Evolutionary conservation across 2,113 vertebrate species (phyloP).

Genomic region (Ciconia stormi): DNA sequence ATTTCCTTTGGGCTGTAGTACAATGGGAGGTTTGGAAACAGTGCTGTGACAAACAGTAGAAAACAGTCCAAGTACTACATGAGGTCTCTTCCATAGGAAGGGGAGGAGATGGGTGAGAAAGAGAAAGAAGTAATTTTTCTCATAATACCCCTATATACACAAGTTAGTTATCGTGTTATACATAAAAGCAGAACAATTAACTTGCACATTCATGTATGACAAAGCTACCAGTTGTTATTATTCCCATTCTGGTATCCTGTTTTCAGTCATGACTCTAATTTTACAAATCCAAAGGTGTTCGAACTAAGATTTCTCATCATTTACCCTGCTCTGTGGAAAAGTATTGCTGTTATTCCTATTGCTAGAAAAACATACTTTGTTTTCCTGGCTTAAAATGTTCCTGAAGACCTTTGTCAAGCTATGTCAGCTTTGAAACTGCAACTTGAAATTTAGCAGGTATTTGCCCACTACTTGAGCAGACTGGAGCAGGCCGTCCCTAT

Average conservation of each 20-base stretch:
- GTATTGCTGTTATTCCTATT: neutral
- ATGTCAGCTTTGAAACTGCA: neutral
- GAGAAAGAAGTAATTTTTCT: neutral
- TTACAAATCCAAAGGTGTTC: neutral
- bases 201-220: neutral
- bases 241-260: neutral
- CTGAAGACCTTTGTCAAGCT: neutral
- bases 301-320: neutral
- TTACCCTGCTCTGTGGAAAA: neutral
- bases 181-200: neutral
- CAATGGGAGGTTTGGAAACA: neutral
- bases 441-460: neutral
- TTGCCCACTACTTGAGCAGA: neutral
- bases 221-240: neutral
- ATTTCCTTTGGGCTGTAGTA: neutral
- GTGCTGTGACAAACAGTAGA: neutral
- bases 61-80: neutral
- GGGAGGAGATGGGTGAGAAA: neutral
- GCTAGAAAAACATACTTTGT: neutral
- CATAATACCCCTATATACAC: neutral
- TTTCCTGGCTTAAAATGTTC: neutral
- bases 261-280: neutral
- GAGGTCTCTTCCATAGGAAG: neutral
- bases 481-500: neutral
- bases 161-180: neutral